These are phyloP conservation scores for Salvator merianae DNA, from an alignment of 2,113 vertebrate genomes.

Conservation along the genomic window DNA sequence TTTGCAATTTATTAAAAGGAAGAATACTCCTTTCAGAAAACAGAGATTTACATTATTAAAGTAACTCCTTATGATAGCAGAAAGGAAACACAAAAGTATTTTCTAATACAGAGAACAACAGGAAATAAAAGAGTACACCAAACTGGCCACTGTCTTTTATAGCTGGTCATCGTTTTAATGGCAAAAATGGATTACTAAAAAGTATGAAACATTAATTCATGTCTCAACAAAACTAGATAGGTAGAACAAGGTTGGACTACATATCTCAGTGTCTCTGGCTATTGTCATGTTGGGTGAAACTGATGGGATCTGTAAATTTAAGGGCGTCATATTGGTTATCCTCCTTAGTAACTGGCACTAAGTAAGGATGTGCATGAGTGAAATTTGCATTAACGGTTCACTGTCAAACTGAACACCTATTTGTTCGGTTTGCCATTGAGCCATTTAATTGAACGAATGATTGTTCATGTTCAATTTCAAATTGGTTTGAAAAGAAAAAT, in stretches of 20 bases:
- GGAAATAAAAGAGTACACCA: neutral
- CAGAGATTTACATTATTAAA: constrained; percentile 8
- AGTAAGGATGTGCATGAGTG: neutral
- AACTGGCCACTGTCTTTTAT: neutral
- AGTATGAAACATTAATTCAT: neutral
- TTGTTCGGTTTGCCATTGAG: too few species aligned
- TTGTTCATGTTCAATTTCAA: too few species aligned
- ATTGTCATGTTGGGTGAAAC: neutral
- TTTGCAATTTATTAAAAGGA: constrained; percentile 9
- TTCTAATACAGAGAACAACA: neutral
- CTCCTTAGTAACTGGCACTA: neutral
- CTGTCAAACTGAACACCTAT: too few species aligned
- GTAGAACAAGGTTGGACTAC: neutral
- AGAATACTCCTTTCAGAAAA: neutral
- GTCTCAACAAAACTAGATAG: neutral
- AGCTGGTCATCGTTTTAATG: neutral
- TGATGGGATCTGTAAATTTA: neutral
- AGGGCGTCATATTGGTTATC: neutral
- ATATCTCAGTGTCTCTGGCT: neutral
- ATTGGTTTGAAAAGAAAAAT: too few species aligned
- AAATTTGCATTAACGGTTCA: too few species aligned
- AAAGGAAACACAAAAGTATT: neutral
- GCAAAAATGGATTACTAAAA: neutral
- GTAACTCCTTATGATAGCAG: constrained; percentile 1
- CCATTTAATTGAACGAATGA: too few species aligned